These are phyloP conservation scores for Leistus spinibarbis DNA, from an alignment of 2,888 invertebrate species.

Conservation along the genomic window DNA sequence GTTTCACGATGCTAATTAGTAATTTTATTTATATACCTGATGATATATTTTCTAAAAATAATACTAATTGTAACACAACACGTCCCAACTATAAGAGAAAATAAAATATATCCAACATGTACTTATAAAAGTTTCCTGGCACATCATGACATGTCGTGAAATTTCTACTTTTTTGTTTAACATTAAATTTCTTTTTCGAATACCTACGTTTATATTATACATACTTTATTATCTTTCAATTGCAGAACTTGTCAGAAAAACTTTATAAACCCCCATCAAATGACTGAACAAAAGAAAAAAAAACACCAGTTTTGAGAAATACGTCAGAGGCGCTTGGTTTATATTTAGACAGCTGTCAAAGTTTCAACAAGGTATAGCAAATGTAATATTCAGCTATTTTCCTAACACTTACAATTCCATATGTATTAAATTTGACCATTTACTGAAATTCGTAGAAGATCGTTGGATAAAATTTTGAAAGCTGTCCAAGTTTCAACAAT, in stretches of 20 bases:
- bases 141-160: too few species aligned
- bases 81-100: not conserved
- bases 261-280: conserved; percentile 21
- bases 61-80: not conserved
- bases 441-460: too few species aligned
- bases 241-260: conserved; percentile 3
- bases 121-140: not conserved
- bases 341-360: not conserved
- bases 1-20: too few species aligned
- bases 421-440: too few species aligned
- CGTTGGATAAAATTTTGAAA: too few species aligned
- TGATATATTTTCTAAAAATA: too few species aligned
- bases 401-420: too few species aligned
- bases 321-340: not conserved
- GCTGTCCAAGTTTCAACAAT: too few species aligned
- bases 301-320: not conserved
- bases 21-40: not conserved
- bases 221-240: not conserved
- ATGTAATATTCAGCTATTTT: not conserved
- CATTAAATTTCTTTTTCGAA: too few species aligned
- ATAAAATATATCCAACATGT: not conserved
- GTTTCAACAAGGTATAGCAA: not conserved
- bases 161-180: too few species aligned
- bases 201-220: not conserved
- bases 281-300: too few species aligned